Conservation (phyloP, 23 tunicate species). For the Phallusia fumigata region DNA sequence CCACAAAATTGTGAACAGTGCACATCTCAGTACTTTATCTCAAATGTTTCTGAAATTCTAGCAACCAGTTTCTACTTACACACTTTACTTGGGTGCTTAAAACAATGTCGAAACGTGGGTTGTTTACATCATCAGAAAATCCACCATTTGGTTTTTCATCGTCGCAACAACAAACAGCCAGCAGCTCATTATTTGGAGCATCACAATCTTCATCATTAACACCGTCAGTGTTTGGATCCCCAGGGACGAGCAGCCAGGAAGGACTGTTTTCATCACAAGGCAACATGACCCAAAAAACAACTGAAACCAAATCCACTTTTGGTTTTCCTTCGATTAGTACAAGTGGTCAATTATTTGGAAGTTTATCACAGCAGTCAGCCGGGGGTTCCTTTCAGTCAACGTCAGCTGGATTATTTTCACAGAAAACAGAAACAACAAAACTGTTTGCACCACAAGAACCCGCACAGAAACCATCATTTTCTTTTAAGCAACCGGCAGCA, state of each 20-base stretch:
- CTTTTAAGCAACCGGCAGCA: too few species aligned
- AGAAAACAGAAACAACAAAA: too few species aligned
- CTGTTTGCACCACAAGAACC: too few species aligned
- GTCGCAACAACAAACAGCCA: not conserved
- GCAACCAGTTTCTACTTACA: too few species aligned
- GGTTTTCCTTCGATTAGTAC: not conserved
- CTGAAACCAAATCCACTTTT: not conserved
- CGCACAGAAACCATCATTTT: too few species aligned
- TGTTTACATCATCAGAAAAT: not conserved
- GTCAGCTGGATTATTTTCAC: too few species aligned
- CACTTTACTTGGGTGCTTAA: too few species aligned
- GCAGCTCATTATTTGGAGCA: not conserved
- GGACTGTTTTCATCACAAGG: not conserved
- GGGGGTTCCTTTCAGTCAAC: not conserved
- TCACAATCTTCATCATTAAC: not conserved
- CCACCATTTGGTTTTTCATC: slow-evolving; percentile 3
- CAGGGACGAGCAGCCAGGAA: not conserved
- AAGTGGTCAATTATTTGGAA: not conserved
- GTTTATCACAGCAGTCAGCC: too few species aligned
- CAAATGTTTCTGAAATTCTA: too few species aligned
- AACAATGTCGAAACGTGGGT: not conserved
- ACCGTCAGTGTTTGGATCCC: not conserved
- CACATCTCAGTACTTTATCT: too few species aligned
- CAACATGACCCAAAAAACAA: not conserved
- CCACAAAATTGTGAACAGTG: too few species aligned